Base-by-base conservation (phyloP, 2,888 invertebrate genomes). In the Perizoma affinitatum region DNA sequence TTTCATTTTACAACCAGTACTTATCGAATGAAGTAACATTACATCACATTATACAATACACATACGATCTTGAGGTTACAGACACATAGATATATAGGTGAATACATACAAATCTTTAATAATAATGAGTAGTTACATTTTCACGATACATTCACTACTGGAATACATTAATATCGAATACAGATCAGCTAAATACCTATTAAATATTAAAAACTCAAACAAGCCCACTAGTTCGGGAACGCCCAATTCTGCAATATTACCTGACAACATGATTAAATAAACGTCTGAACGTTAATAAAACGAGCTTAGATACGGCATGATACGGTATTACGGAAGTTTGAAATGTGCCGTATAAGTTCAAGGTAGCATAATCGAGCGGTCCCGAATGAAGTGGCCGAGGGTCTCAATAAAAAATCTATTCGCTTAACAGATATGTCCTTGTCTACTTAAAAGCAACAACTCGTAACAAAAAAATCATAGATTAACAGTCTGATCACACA, bases 401-500 rank as follows among this genome's bases (percentile, higher is more conserved):
- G 41, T 52, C 8, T 54, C 67, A 65, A 76, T 80, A 80, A 80
- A 83, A 81, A 83, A 69, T 69, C 63, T 66, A 67, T 71, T 83
- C 69, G 77, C 73, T 82, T 88, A 89, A 83, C 79, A 87, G 88
- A 90, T 90, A 90, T 88, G 90, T 90, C 58, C 58, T 81, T 81
- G 82, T 83, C 78, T 82, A 83, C 73, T 75, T 87, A 84, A 88
- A 90, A 88, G 88, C 88, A 91, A 90, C 90, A 91, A 90, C 79
- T 86, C 80, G 82, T 89, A 92, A 92, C 91, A 91, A 90, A 88
- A 88, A 91, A 92, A 90, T 84, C 89, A 91, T 90, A 90, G 79
- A 80, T 75, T 89, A 92, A 91, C 91, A 92, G 90, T 90, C 89
- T 91, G 90, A 90, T 89, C 90, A 91, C 91, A 90, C 91, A 88